Evolutionary conservation across 2,113 vertebrate species (phyloP).

Genomic region (Zosterops japonicus): DNA sequence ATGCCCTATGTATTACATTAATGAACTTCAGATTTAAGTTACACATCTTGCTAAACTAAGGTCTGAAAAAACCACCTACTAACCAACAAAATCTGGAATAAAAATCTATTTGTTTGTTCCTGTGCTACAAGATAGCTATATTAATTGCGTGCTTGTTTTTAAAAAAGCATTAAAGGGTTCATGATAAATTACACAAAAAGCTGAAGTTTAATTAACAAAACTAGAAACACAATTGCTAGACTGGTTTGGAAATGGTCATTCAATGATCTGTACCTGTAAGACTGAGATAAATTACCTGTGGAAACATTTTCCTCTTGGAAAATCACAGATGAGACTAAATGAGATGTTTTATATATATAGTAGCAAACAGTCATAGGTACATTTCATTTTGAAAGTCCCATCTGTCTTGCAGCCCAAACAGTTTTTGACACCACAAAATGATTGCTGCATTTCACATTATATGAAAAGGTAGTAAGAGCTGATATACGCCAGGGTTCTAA

Average conservation of each 20-base stretch:
- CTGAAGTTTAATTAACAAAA: conserved; percentile 54
- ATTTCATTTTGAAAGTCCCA: conserved; percentile 84
- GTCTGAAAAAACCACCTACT: not conserved
- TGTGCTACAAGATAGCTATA: not conserved
- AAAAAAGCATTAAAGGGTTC: not conserved
- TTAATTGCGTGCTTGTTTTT: not conserved
- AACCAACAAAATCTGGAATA: not conserved
- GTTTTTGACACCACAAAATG: conserved; percentile 74
- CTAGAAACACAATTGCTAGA: conserved; percentile 35
- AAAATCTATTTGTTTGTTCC: not conserved
- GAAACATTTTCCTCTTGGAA: conserved; percentile 81
- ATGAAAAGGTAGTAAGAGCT: conserved; percentile 59
- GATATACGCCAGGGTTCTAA: conserved; percentile 40
- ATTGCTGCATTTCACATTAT: conserved; percentile 62
- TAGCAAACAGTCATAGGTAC: conserved; percentile 82
- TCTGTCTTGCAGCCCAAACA: conserved; percentile 79
- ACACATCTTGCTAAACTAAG: not conserved
- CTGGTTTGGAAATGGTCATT: conserved; percentile 71
- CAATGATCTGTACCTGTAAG: conserved; percentile 68
- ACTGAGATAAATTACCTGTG: conserved; percentile 79
- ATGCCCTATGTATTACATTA: not conserved
- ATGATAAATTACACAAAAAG: not conserved
- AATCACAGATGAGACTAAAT: conserved; percentile 83
- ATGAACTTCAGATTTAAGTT: not conserved
- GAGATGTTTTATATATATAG: conserved; percentile 83